Evolutionary conservation across 2,113 vertebrate species (phyloP), one percentile per base, ranked within the genome.

Genomic region (Cyanocitta stelleri): DNA sequence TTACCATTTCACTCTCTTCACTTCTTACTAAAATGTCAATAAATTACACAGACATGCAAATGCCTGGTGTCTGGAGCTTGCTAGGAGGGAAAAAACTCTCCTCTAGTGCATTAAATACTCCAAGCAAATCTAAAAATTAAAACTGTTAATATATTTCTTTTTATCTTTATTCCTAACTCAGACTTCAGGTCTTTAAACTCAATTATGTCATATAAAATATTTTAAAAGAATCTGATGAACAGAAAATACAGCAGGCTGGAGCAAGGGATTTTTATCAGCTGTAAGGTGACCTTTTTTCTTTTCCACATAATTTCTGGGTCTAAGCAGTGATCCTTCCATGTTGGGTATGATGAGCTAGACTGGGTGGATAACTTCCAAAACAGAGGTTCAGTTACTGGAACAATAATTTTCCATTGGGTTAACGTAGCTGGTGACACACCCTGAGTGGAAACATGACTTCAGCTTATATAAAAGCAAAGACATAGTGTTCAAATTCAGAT

Each of bases 401-500:
- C 86, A 92, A 90, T 96, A 86, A 94, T 95, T 96, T 96, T 96
- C 90, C 64, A 18, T 97, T 74, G 63, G 93, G 46, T 80, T 90
- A 55, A 59, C 33, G 0, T 56, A 93, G 66, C 86, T 80, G 72
- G 49, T 37, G 85, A 39, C 95, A 97, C 94, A 84, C 93, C 90
- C 94, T 22, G 51, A 93, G 68, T 77, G 55, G 64, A 93, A 96
- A 92, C 55, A 90, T 14, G 43, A 86, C 90, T 92, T 88, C 92
- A 92, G 90, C 69, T 90, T 71, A 35, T 90, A 59, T 92, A 59
- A 92, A 88, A 76, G 5, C 59, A 77, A 67, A 71, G 74, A 26
- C 29, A 33, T 1, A 51, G 35, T 63, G 35, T 73, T 90, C 44
- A 22, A 33, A 35, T 88, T 82, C 33, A 59, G 1, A 80, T 35